Conservation (phyloP, 2,113 vertebrate genomes). For the Nerophis ophidion region DNA sequence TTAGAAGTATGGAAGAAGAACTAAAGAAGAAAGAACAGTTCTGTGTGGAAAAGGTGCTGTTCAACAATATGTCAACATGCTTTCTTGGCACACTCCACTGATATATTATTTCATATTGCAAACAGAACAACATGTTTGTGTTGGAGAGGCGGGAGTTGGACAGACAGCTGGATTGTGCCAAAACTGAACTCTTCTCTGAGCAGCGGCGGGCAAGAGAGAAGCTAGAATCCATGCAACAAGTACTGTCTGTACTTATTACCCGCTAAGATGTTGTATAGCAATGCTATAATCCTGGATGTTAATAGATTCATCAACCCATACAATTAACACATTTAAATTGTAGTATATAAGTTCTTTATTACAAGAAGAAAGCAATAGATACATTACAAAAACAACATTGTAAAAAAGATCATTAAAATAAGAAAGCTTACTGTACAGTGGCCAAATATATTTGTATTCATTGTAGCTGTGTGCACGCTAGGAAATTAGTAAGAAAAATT, state of each 20-base stretch:
- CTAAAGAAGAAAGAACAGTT: slow-evolving; percentile 16
- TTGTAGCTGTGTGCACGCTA: too few species aligned
- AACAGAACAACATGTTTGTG: slow-evolving; percentile 40
- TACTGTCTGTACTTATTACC: slow-evolving; percentile 19
- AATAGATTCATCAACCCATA: too few species aligned
- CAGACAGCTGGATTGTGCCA: slow-evolving; percentile 57
- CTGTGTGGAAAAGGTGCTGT: slow-evolving; percentile 19
- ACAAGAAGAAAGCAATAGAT: neutral
- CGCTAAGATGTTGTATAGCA: neutral
- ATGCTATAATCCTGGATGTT: neutral
- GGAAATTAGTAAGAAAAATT: too few species aligned
- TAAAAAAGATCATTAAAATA: too few species aligned
- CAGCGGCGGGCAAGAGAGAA: slow-evolving; percentile 60
- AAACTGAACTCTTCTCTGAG: slow-evolving; percentile 65
- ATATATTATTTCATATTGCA: slow-evolving; percentile 13
- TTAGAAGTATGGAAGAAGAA: slow-evolving; percentile 32
- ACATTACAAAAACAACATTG: too few species aligned
- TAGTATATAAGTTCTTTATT: neutral
- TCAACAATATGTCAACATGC: neutral
- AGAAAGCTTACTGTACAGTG: too few species aligned
- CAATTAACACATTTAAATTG: too few species aligned
- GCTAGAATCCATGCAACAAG: slow-evolving; percentile 67
- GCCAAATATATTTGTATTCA: too few species aligned
- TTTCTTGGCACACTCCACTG: too few species aligned
- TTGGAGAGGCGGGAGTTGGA: slow-evolving; percentile 71